Base-by-base conservation (phyloP, 2,113 vertebrate genomes). In the Tachysurus fulvidraco region DNA sequence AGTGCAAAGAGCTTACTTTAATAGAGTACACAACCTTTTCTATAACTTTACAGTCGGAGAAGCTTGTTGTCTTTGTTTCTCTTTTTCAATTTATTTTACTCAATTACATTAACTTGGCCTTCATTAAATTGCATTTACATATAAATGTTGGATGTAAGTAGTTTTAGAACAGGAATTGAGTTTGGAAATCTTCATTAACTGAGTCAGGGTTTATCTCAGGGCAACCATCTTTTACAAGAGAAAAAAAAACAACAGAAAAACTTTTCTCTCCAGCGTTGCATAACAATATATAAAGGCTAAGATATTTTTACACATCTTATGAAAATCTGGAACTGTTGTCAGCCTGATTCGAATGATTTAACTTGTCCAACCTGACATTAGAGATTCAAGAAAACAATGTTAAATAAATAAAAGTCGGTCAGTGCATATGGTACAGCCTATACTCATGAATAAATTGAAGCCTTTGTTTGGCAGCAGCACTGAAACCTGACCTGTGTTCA, bases 401-500 rank as follows among this genome's bases (percentile, higher is more conserved):
- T 10, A 80, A 62, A 74, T 60, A 74, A 44, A 23, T 17, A 73
- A 30, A 71, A 23, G 55, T 50, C 12, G 46, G 52, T 78, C 71
- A 54, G 74, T 82, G 54, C 87, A 76, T 89, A 64, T 88, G 76
- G 87, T 83, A 84, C 86, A 85, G 69, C 81, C 90, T 87, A 86
- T 85, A 52, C 88, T 92, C 92, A 93, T 94, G 88, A 93, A 93
- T 93, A 94, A 94, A 89, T 87, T 91, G 89, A 91, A 92, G 52
- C 25, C 71, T 83, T 74, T 62, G 90, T 90, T 84, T 92, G 88
- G 91, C 90, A 90, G 86, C 86, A 86, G 77, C 79, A 73, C 69
- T 90, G 94, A 93, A 95, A 94, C 89, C 79, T 90, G 93, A 95
- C 91, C 93, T 89, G 76, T 67, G 84, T 90, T 90, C 90, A 93